Base-by-base conservation (phyloP, 2,888 invertebrate genomes). In the Linyphia triangularis region DNA sequence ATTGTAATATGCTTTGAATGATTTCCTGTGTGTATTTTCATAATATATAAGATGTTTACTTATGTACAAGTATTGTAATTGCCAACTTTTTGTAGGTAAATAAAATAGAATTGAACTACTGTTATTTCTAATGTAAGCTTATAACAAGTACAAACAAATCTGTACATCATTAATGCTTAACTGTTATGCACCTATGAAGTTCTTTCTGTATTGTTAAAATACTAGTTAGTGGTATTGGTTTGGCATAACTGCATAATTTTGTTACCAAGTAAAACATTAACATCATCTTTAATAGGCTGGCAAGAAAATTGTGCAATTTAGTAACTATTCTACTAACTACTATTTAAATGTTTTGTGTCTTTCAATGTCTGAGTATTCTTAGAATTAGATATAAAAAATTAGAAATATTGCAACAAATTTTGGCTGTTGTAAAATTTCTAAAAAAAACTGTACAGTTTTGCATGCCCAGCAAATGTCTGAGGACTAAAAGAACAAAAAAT, bases 391-490 rank as follows among this genome's bases (percentile, higher is more conserved):
- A 24, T 57, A 69, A 30, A 67, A 26, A 69, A 16, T 7, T 67
- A n/a, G n/a, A 28, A 77, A 77, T 37, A 19, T 28, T 37, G 65
- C 73, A 75, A 84, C 73, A 75, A 73, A 84, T 84, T 84, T 84
- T 84, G 43, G 40, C 75, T 59, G 19, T 24, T 75, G 69, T 84
- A 75, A 75, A 28, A 73, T 51, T 84, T 84, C 67, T 75, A 24
- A 57, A 73, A 22, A 57, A 22, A 33, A 77, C 24, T 77, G 37
- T 63, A 61, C 61, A 65, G 28, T 67, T 30, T 78, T 78, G 19
- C 65, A 33, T 33, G 30, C 16, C 43, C 51, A 65, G 65, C 40
- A 61, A 37, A 59, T 30, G 3, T 63, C 24, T 30, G 19, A 65
- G 28, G 30, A 37, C 43, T 51, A 30, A 65, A 67, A 65, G 78